These are phyloP conservation scores for Pocillopora meandrina DNA, from an alignment of 92 coral and sea anemone species.

Conservation along the genomic window DNA sequence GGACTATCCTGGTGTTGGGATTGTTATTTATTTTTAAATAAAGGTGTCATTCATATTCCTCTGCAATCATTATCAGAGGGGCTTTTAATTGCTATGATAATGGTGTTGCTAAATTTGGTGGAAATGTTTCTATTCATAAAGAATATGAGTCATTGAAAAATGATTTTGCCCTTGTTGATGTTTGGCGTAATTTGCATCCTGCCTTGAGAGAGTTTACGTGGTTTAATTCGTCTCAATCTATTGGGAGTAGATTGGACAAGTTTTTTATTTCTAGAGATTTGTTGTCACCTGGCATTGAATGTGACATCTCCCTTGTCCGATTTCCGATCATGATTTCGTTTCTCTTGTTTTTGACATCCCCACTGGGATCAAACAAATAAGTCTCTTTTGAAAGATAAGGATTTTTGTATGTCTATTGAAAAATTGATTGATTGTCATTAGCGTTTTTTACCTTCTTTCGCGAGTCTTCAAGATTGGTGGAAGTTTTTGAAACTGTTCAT, in stretches of 20 bases:
- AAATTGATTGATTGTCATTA: too few species aligned
- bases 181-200: slow-evolving; percentile 27
- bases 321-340: slow-evolving; percentile 22
- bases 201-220: neutral
- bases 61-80: neutral
- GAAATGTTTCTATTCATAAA: neutral
- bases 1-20: too few species aligned
- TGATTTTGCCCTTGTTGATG: slow-evolving; percentile 6
- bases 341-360: neutral
- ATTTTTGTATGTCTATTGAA: too few species aligned
- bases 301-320: neutral
- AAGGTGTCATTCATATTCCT: too few species aligned
- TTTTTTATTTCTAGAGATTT: neutral
- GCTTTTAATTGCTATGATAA: neutral
- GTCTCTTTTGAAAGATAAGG: too few species aligned
- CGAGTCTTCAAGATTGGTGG: too few species aligned
- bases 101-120: neutral
- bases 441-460: too few species aligned
- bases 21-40: too few species aligned
- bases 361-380: neutral
- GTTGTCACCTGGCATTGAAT: neutral
- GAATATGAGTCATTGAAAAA: neutral
- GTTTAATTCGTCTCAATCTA: neutral
- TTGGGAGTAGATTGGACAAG: neutral
- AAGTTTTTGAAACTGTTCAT: too few species aligned